Conservation (phyloP, 2,797 vertebrate genomes). For the Psittacula echo region DNA sequence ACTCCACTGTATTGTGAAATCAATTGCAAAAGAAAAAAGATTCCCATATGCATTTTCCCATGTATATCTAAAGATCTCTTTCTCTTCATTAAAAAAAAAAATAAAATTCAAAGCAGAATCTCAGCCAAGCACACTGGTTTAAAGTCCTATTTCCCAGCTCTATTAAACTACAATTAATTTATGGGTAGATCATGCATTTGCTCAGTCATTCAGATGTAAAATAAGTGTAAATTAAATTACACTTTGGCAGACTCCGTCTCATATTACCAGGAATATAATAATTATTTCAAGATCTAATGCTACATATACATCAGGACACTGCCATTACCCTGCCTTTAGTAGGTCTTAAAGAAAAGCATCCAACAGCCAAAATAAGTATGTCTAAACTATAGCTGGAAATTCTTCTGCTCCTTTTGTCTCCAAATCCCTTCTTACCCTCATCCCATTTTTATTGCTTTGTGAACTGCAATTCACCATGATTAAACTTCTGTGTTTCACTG, state of each 20-base stretch:
- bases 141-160: background rate
- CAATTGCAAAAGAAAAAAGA: background rate
- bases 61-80: background rate
- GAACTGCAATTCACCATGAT: background rate
- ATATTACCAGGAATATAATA: background rate
- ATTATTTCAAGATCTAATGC: background rate
- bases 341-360: background rate
- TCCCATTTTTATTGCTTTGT: background rate
- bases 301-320: background rate
- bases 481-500: background rate
- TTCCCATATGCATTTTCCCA: background rate
- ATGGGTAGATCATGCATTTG: background rate
- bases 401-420: background rate
- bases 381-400: background rate
- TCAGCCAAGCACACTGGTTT: background rate
- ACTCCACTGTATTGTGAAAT: background rate
- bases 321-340: background rate
- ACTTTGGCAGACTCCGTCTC: background rate
- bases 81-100: background rate
- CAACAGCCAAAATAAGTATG: background rate
- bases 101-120: background rate
- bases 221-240: background rate
- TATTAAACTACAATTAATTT: background rate
- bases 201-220: background rate
- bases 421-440: background rate